Evolutionary conservation across 1,140 invertebrate species (phyloP).

Genomic region (Danaus plexippus): DNA sequence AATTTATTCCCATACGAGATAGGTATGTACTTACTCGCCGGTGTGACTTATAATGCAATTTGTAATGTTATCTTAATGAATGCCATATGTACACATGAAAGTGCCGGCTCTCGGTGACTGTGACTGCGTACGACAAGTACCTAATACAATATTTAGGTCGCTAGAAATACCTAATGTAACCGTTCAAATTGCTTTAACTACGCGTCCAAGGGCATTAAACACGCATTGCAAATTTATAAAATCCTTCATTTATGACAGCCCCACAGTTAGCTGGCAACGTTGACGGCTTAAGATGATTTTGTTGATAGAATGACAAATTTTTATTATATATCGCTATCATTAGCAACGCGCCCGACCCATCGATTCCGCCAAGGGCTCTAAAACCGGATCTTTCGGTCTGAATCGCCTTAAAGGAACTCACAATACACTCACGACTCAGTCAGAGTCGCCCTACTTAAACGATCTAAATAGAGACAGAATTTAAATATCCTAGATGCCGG

Average conservation of each 20-base stretch:
- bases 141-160: slow-evolving; percentile 33
- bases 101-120: slow-evolving; percentile 17
- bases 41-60: no score
- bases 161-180: slow-evolving; percentile 32
- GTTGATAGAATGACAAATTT: slow-evolving; percentile 5
- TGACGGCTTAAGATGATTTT: no score
- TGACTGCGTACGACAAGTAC: slow-evolving; percentile 22
- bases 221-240: slow-evolving; percentile 20
- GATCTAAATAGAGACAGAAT: slow-evolving; percentile 28
- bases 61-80: no score
- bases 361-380: slow-evolving; percentile 36
- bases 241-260: slow-evolving; percentile 3
- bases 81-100: slow-evolving; percentile 4
- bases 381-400: slow-evolving; percentile 54
- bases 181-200: slow-evolving; percentile 47
- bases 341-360: slow-evolving; percentile 16
- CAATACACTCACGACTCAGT: slow-evolving; percentile 27
- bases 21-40: no score
- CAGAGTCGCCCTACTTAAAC: slow-evolving; percentile 30
- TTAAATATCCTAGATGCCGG: slow-evolving; percentile 43
- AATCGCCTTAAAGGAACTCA: slow-evolving; percentile 51
- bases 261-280: no score
- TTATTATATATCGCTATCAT: slow-evolving; percentile 24
- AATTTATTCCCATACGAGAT: no score
- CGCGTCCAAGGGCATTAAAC: slow-evolving; percentile 28